These are phyloP conservation scores for Cordilura impudica DNA, from an alignment of 2,888 invertebrate genomes.

Conservation along the genomic window DNA sequence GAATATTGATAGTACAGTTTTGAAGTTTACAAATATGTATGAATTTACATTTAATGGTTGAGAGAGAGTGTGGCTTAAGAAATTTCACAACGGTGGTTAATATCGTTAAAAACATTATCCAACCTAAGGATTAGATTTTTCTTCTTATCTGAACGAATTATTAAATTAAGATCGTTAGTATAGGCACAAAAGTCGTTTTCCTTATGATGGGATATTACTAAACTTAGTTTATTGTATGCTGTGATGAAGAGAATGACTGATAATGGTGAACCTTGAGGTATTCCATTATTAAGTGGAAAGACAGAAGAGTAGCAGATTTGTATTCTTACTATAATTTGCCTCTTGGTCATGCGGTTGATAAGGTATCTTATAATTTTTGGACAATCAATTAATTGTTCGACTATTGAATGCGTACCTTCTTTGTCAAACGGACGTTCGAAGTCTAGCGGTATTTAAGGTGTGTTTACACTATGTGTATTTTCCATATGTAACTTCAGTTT, in stretches of 20 bases:
- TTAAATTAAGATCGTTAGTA: no score
- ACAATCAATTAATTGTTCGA: no score
- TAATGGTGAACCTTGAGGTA: slow-evolving; percentile 40
- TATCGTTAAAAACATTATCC: no score
- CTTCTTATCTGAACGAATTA: slow-evolving; percentile 3
- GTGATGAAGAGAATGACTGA: no score
- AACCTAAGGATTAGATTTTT: background rate
- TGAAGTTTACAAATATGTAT: no score
- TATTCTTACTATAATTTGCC: slow-evolving; percentile 19
- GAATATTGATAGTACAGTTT: no score
- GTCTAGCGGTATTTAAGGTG: slow-evolving; percentile 50
- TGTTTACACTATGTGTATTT: no score
- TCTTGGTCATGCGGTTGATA: slow-evolving; percentile 10
- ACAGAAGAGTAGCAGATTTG: background rate
- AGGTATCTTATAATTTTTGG: slow-evolving; percentile 22
- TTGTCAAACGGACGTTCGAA: slow-evolving; percentile 54
- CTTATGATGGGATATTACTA: slow-evolving; percentile 27
- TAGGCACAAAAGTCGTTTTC: slow-evolving; percentile 46
- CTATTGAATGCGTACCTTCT: slow-evolving; percentile 38
- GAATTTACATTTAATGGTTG: no score
- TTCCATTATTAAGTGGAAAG: slow-evolving; percentile 22
- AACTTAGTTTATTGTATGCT: no score
- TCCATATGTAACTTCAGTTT: no score
- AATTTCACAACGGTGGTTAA: no score
- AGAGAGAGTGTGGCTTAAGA: no score